Conservation (phyloP, 2,797 vertebrate species). For the Tympanoctomys barrerae region DNA sequence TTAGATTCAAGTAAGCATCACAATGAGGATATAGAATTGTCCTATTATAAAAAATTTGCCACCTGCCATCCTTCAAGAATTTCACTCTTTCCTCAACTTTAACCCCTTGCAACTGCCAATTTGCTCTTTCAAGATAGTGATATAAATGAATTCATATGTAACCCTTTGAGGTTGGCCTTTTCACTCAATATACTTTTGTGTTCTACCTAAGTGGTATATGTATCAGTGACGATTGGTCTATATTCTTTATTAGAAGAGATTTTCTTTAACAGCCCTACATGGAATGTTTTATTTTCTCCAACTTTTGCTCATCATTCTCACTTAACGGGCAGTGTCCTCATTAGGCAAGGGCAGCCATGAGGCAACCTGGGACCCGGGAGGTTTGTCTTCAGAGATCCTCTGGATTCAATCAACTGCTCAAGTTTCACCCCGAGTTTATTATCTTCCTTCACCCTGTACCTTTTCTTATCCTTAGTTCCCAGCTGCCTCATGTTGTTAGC, state of each 20-base stretch:
- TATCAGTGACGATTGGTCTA: neutral
- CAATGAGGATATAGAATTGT: neutral
- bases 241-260: neutral
- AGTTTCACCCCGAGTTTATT: neutral
- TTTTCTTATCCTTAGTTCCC: conserved; percentile 24
- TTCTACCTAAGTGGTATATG: neutral
- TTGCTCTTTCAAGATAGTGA: neutral
- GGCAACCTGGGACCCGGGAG: neutral
- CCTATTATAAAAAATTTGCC: neutral
- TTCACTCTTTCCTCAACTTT: neutral
- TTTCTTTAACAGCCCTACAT: neutral
- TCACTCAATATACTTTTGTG: neutral
- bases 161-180: neutral
- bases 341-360: neutral
- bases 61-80: neutral
- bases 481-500: conserved; percentile 13
- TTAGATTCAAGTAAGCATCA: neutral
- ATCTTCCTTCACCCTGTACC: conserved; percentile 1
- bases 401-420: conserved; percentile 36
- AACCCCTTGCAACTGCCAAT: neutral
- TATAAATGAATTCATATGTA: neutral
- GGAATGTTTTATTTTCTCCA: neutral
- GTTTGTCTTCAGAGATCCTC: conserved; percentile 21
- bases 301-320: neutral
- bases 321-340: neutral